These are phyloP conservation scores for Tenthredo livida DNA, from an alignment of 2,888 invertebrate species.

Conservation along the genomic window DNA sequence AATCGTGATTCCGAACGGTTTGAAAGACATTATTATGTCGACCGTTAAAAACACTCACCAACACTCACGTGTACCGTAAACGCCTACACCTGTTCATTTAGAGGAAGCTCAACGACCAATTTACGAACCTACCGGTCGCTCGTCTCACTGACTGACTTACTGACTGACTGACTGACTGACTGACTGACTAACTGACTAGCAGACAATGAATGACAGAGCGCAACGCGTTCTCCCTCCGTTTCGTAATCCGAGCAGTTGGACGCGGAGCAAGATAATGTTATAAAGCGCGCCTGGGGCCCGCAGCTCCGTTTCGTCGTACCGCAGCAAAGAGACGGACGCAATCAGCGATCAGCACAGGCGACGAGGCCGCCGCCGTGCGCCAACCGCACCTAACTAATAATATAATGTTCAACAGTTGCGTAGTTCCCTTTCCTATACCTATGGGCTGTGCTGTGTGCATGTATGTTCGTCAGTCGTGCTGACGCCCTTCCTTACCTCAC, in stretches of 20 bases:
- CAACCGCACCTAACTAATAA: slow-evolving; percentile 54
- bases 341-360: slow-evolving; percentile 43
- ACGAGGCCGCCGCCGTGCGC: slow-evolving; percentile 55
- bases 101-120: not conserved
- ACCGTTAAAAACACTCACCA: slow-evolving; percentile 34
- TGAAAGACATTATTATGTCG: slow-evolving; percentile 9
- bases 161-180: slow-evolving; percentile 30
- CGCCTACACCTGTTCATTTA: slow-evolving; percentile 40
- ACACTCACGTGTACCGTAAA: slow-evolving; percentile 42
- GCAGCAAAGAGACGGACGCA: slow-evolving; percentile 45
- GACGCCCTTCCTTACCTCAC: slow-evolving; percentile 56
- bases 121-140: slow-evolving; percentile 1
- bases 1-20: slow-evolving; percentile 31
- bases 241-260: slow-evolving; percentile 38
- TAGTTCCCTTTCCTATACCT: slow-evolving; percentile 52
- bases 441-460: slow-evolving; percentile 52
- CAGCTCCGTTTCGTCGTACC: slow-evolving; percentile 39
- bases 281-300: slow-evolving; percentile 45
- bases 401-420: slow-evolving; percentile 51
- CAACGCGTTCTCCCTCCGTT: slow-evolving; percentile 46
- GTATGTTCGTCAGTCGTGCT: slow-evolving; percentile 38
- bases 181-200: slow-evolving; percentile 40
- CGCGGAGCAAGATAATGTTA: slow-evolving; percentile 46
- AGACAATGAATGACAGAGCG: slow-evolving; percentile 49
- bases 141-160: slow-evolving; percentile 26